Evolutionary conservation across 2,113 vertebrate species (phyloP).

Genomic region (Cettia cetti): DNA sequence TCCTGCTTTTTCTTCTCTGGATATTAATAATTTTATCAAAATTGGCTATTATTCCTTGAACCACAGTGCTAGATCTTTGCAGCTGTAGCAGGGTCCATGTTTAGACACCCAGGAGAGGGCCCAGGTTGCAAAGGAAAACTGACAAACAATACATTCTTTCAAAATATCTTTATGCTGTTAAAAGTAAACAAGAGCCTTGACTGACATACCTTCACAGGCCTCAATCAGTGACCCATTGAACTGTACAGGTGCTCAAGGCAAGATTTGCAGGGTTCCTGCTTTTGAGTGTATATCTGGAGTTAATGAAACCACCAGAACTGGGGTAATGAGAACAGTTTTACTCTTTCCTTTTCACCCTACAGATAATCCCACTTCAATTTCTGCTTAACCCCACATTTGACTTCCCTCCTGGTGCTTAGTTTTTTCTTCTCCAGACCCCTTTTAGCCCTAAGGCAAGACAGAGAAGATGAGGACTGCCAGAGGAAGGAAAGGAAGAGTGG

Average conservation of each 20-base stretch:
- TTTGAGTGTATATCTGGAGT: not conserved
- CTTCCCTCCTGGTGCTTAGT: not conserved
- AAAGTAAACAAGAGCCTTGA: not conserved
- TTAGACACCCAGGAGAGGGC: not conserved
- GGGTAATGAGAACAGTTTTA: not conserved
- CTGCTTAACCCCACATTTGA: not conserved
- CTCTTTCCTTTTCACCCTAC: not conserved
- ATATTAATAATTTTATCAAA: not conserved
- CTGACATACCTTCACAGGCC: not conserved
- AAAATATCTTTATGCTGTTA: not conserved
- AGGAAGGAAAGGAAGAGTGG: not conserved
- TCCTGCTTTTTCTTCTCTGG: not conserved
- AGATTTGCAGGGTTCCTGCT: not conserved
- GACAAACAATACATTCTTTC: not conserved
- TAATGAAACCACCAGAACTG: not conserved
- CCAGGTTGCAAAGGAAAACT: not conserved
- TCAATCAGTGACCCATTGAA: not conserved
- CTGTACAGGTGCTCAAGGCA: not conserved
- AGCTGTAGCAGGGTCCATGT: fast-evolving
- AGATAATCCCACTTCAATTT: not conserved
- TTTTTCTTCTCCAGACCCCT: not conserved
- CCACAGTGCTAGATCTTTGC: not conserved
- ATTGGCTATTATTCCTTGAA: not conserved
- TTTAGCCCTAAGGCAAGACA: not conserved
- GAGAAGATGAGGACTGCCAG: not conserved